These are phyloP conservation scores for Heterotis niloticus DNA, from an alignment of 2,113 vertebrate genomes.

Conservation along the genomic window DNA sequence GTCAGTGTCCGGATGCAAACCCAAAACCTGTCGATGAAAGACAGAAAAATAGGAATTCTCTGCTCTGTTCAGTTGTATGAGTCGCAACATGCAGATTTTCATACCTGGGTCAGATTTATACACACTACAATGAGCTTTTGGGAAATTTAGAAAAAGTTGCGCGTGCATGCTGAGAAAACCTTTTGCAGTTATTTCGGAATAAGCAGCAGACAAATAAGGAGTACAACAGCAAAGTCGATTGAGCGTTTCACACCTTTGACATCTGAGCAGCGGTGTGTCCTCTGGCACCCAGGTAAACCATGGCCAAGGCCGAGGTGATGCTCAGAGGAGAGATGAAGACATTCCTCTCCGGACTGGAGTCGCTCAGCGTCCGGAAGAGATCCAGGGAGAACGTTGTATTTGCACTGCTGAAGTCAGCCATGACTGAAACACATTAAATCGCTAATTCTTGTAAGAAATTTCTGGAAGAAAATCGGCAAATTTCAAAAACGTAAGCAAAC, in stretches of 20 bases:
- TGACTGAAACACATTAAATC: constrained; percentile 47
- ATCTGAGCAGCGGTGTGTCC: constrained; percentile 75
- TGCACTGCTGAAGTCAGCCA: constrained; percentile 67
- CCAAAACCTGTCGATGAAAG: constrained; percentile 61
- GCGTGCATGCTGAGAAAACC: too few relatives aligned
- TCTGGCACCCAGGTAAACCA: constrained; percentile 79
- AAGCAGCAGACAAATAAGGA: too few relatives aligned
- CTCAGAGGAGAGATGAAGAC: constrained; percentile 83
- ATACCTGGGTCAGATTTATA: neutral
- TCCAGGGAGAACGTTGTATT: constrained; percentile 75
- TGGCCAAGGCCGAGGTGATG: constrained; percentile 77
- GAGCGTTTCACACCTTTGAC: constrained; percentile 65
- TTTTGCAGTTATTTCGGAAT: too few relatives aligned
- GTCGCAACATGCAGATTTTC: neutral
- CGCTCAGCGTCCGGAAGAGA: constrained; percentile 67
- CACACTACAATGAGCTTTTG: too few relatives aligned
- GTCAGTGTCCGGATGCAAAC: constrained; percentile 59
- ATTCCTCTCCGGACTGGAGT: constrained; percentile 49
- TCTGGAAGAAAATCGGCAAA: too few relatives aligned
- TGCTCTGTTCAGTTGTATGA: too few relatives aligned
- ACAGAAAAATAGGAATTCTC: neutral
- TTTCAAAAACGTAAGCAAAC: too few relatives aligned
- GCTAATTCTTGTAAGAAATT: too few relatives aligned
- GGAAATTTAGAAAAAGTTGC: too few relatives aligned
- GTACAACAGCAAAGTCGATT: too few relatives aligned